A percentile compares a stretch with the other conserved stretches of the same genome.
These are phyloP conservation scores for Plebejus argus DNA, from an alignment of 2,888 invertebrate species.

Conservation along the genomic window DNA sequence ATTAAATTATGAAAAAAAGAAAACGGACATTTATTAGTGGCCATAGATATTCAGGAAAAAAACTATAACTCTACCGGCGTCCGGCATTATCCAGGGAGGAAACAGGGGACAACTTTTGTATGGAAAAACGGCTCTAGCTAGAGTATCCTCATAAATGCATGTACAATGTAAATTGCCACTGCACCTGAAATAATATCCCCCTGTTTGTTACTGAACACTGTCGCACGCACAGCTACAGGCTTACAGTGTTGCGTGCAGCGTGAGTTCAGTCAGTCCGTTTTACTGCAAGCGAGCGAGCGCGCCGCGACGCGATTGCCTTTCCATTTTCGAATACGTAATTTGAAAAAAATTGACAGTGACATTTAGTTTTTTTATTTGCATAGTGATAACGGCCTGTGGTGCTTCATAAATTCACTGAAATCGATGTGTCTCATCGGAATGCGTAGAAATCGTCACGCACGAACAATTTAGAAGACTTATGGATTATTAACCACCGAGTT, in stretches of 20 bases:
- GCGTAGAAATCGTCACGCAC: conserved; percentile 68
- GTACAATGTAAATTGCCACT: neutral
- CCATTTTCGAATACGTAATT: conserved; percentile 49
- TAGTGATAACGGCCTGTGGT: conserved; percentile 42
- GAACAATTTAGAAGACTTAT: conserved; percentile 58
- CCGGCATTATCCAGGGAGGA: too few relatives aligned
- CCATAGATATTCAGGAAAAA: too few relatives aligned
- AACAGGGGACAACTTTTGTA: too few relatives aligned
- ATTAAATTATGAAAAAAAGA: too few relatives aligned
- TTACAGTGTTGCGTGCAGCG: too few relatives aligned
- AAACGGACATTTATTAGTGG: too few relatives aligned
- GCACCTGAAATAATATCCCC: conserved; percentile 36
- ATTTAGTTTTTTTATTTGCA: conserved; percentile 40
- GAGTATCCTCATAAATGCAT: too few relatives aligned
- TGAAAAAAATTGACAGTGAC: conserved; percentile 37
- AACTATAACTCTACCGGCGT: too few relatives aligned
- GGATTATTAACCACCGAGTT: conserved; percentile 60
- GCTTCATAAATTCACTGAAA: conserved; percentile 41
- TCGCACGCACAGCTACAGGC: conserved; percentile 30
- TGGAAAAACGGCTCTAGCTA: too few relatives aligned
- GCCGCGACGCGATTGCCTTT: conserved; percentile 45
- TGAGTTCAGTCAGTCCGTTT: conserved; percentile 45
- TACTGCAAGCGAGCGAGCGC: conserved; percentile 59
- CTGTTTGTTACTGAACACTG: conserved; percentile 34
- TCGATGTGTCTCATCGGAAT: conserved; percentile 43